phyloP scores from a whole-genome alignment of 2,113 vertebrate species.

The Epinephelus moara region DNA sequence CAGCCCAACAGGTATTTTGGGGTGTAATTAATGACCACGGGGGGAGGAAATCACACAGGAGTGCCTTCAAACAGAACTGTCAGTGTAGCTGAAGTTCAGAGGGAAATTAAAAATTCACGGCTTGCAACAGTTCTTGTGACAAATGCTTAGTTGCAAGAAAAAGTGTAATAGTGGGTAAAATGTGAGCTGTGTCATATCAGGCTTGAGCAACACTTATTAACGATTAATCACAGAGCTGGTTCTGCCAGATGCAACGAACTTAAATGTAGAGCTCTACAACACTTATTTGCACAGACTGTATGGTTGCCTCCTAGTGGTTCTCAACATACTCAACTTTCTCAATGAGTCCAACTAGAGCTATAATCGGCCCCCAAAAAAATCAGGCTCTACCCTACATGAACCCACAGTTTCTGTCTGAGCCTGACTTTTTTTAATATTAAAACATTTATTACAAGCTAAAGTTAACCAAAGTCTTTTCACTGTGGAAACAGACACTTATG shows the following conservation, averaged over 20 bases:
- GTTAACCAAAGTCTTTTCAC: no score
- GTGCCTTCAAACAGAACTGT: neutral
- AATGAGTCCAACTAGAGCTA: no score
- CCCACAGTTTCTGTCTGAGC: no score
- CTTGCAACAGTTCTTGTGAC: neutral
- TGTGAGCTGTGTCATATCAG: neutral
- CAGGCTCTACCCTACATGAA: no score
- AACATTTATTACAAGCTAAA: no score
- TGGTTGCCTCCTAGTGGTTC: neutral
- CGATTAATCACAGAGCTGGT: neutral
- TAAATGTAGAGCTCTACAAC: neutral
- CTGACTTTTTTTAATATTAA: no score
- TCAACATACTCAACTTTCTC: neutral
- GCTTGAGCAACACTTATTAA: neutral
- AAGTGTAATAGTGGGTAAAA: neutral
- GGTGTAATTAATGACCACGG: neutral
- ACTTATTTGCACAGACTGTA: neutral
- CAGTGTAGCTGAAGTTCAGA: neutral
- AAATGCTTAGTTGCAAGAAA: neutral
- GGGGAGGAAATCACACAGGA: neutral
- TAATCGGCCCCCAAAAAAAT: no score
- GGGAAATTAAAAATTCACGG: neutral
- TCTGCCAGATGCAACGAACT: neutral
- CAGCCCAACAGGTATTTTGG: neutral
- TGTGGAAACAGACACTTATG: no score